phyloP scores from a whole-genome alignment of 2,113 vertebrate species.

The Gallinago media region DNA sequence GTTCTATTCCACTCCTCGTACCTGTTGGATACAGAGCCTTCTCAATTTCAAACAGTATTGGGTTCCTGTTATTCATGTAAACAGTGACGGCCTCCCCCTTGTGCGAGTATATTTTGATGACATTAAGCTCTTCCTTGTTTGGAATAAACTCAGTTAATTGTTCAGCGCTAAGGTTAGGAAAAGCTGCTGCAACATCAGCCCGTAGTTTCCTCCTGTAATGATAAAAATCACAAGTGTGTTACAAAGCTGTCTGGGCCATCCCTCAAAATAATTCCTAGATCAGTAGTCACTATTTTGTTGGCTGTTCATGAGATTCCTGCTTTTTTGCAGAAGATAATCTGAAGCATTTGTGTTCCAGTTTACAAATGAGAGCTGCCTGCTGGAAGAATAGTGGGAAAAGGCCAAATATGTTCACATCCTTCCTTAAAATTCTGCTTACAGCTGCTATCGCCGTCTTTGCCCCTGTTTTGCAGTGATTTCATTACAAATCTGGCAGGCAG shows the following conservation, averaged over 20 bases:
- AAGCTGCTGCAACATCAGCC: slow-evolving; percentile 82
- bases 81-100: slow-evolving; percentile 89
- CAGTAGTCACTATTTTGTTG: neutral
- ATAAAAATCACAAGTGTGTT: neutral
- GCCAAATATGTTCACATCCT: accelerated
- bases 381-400: neutral
- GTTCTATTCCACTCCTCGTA: slow-evolving; percentile 39
- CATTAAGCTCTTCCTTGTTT: slow-evolving; percentile 91
- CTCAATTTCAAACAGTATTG: slow-evolving; percentile 91
- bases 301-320: neutral
- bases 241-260: neutral
- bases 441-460: neutral
- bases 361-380: neutral
- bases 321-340: neutral
- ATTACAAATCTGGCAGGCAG: accelerated
- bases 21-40: slow-evolving; percentile 92
- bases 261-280: neutral
- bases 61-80: slow-evolving; percentile 87
- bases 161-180: slow-evolving; percentile 82
- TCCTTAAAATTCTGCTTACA: neutral
- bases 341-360: accelerated
- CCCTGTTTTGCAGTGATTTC: neutral
- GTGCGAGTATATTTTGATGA: slow-evolving; percentile 89
- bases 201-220: slow-evolving; percentile 85
- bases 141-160: slow-evolving; percentile 87